These are phyloP conservation scores for Falco columbarius DNA, from an alignment of 2,797 vertebrate species.

Conservation along the genomic window DNA sequence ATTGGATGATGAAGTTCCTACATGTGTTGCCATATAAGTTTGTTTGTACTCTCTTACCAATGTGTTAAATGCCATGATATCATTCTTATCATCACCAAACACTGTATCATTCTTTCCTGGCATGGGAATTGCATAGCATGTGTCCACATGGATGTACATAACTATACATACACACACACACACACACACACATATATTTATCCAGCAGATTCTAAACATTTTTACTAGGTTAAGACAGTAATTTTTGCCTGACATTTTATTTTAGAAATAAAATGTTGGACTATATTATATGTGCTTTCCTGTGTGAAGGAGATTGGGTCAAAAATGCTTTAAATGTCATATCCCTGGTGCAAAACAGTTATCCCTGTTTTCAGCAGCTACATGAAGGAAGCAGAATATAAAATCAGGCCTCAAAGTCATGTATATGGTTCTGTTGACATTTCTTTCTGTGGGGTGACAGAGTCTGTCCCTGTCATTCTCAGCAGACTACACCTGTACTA, in stretches of 20 bases:
- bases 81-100: background rate
- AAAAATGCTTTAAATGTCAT: constrained; percentile 63
- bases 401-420: constrained; percentile 42
- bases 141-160: background rate
- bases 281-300: constrained; percentile 6
- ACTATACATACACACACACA: background rate
- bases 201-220: background rate
- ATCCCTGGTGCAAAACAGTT: constrained; percentile 60
- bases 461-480: background rate
- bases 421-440: constrained; percentile 39
- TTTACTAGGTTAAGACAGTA: background rate
- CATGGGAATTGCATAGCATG: background rate
- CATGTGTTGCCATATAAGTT: background rate
- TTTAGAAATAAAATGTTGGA: background rate
- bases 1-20: background rate
- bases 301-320: constrained; percentile 49
- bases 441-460: constrained; percentile 34
- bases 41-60: background rate
- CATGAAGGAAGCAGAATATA: constrained; percentile 39
- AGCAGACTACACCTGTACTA: constrained; percentile 53
- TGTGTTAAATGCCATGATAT: background rate
- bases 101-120: background rate
- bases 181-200: background rate
- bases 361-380: constrained; percentile 44
- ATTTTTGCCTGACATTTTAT: constrained; percentile 36